Evolutionary conservation across 2,888 invertebrate genomes (phyloP).

Genomic region (Tortrix viridana): DNA sequence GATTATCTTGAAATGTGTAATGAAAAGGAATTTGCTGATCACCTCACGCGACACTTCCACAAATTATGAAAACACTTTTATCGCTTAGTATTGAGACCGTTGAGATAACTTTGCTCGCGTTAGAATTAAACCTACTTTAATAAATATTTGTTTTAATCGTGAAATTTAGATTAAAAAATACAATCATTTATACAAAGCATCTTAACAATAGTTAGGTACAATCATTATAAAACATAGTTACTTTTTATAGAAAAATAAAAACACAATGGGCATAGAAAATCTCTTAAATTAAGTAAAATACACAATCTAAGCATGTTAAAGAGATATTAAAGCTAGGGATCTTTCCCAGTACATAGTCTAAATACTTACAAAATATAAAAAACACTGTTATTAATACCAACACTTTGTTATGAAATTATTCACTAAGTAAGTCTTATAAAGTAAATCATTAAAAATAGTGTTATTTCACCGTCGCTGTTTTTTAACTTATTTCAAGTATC

Average conservation of each 20-base stretch:
- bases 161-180: neutral
- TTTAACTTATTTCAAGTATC: neutral
- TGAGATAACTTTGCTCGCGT: no score
- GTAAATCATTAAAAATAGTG: slow-evolving; percentile 2
- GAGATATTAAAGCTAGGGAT: slow-evolving; percentile 32
- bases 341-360: slow-evolving; percentile 27
- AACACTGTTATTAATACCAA: slow-evolving; percentile 9
- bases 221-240: slow-evolving; percentile 23
- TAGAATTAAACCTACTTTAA: no score
- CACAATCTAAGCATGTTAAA: slow-evolving; percentile 19
- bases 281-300: slow-evolving; percentile 21
- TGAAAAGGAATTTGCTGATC: neutral
- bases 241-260: slow-evolving; percentile 22
- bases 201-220: slow-evolving; percentile 30
- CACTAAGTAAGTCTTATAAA: slow-evolving; percentile 1
- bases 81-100: no score
- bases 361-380: slow-evolving; percentile 26
- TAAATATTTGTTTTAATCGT: no score
- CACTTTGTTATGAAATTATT: neutral
- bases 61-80: no score
- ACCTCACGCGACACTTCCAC: no score
- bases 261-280: slow-evolving; percentile 24
- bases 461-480: neutral
- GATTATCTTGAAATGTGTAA: neutral
- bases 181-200: slow-evolving; percentile 11